Conservation (phyloP, 1,140 invertebrate species). For the Papilio polyxenes region DNA sequence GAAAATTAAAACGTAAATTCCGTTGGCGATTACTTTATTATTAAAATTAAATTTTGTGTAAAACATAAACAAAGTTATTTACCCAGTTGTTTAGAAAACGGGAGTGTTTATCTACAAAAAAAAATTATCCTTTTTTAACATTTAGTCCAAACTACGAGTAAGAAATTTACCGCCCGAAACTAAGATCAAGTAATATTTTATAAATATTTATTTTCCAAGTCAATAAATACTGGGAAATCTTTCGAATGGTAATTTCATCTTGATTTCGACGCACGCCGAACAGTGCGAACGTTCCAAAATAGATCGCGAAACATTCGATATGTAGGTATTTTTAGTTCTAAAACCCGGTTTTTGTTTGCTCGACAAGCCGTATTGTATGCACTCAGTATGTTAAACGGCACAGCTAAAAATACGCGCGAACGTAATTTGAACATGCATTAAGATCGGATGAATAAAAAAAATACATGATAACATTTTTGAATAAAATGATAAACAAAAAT, state of each 20-base stretch:
- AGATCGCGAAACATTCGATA: conserved; percentile 79
- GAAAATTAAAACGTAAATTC: neutral
- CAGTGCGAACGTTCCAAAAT: conserved; percentile 74
- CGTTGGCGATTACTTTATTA: neutral
- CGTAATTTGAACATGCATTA: conserved; percentile 50
- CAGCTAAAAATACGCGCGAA: conserved; percentile 62
- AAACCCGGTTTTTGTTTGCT: conserved; percentile 76
- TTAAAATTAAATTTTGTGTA: neutral
- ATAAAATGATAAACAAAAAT: conserved; percentile 37
- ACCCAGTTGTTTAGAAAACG: too few relatives aligned
- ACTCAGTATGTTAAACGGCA: conserved; percentile 60
- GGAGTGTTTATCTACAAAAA: neutral
- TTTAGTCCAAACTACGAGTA: neutral
- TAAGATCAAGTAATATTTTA: neutral
- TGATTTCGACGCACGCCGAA: conserved; percentile 50
- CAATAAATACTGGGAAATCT: neutral
- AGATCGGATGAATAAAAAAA: conserved; percentile 27
- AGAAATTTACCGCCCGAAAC: neutral
- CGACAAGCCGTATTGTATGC: conserved; percentile 72
- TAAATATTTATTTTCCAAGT: neutral
- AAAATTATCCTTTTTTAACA: neutral
- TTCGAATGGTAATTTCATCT: neutral
- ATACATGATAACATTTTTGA: neutral
- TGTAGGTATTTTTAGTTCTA: conserved; percentile 76
- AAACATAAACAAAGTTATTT: too few relatives aligned